Evolutionary conservation across 1,140 invertebrate species (phyloP).

Genomic region (Cecropterus lyciades): DNA sequence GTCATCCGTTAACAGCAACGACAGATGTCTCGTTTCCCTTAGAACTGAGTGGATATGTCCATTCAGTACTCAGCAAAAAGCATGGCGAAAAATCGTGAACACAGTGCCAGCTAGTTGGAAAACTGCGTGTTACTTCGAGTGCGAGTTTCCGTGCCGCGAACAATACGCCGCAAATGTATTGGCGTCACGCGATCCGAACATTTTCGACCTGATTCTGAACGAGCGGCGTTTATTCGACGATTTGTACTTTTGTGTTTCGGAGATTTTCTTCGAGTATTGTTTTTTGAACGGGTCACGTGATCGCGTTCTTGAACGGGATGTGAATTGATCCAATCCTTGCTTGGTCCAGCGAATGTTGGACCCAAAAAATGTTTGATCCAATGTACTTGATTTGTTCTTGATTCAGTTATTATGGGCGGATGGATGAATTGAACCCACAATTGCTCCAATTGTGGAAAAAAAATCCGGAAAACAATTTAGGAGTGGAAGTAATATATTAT

Average conservation of each 20-base stretch:
- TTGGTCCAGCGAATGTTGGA: background rate
- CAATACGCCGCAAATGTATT: slow-evolving; percentile 46
- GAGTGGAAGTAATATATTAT: too few species aligned
- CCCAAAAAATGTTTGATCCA: too few species aligned
- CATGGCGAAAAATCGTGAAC: background rate
- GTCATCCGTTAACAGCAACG: too few species aligned
- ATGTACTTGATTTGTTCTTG: too few species aligned
- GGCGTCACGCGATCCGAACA: slow-evolving; percentile 47
- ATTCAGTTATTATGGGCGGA: too few species aligned
- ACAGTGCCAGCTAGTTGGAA: slow-evolving; percentile 30
- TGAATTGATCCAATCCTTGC: background rate
- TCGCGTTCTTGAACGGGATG: slow-evolving; percentile 1
- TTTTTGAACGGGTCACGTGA: slow-evolving; percentile 41
- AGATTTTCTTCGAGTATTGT: slow-evolving; percentile 47
- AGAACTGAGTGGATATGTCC: too few species aligned
- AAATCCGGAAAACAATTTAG: too few species aligned
- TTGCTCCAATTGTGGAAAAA: too few species aligned
- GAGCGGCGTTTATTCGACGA: slow-evolving; percentile 42
- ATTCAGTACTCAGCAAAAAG: too few species aligned
- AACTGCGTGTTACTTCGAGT: slow-evolving; percentile 29
- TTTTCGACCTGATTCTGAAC: slow-evolving; percentile 45
- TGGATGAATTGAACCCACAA: too few species aligned
- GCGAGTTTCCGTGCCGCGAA: slow-evolving; percentile 41
- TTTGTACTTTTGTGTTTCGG: slow-evolving; percentile 48
- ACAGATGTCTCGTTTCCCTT: too few species aligned